Evolutionary conservation across 2,888 invertebrate genomes (phyloP).

Genomic region (Clanis bilineata): DNA sequence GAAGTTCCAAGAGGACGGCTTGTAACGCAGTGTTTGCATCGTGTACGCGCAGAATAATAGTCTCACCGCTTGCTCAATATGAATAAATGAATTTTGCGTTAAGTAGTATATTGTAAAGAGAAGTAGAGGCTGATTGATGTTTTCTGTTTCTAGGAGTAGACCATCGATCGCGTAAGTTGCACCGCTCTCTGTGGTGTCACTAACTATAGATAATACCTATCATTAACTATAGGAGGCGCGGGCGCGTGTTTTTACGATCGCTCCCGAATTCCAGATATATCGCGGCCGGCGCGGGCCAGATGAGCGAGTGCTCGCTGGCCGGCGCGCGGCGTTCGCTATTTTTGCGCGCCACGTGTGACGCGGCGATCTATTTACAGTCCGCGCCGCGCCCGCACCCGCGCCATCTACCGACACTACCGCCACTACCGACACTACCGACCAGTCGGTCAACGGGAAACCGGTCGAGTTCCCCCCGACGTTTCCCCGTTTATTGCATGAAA

Average conservation of each 20-base stretch:
- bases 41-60: slow-evolving; percentile 68
- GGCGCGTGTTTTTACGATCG: slow-evolving; percentile 53
- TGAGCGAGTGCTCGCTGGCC: slow-evolving; percentile 49
- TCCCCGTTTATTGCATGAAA: slow-evolving; percentile 61
- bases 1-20: slow-evolving; percentile 36
- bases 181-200: slow-evolving; percentile 82
- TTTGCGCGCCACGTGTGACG: slow-evolving; percentile 62
- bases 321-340: slow-evolving; percentile 60
- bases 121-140: slow-evolving; percentile 79
- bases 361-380: slow-evolving; percentile 71
- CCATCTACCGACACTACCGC: too few species aligned
- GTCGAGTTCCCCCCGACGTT: slow-evolving; percentile 50
- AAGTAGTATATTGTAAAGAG: slow-evolving; percentile 55
- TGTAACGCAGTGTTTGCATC: slow-evolving; percentile 63
- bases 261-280: slow-evolving; percentile 48
- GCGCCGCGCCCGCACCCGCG: slow-evolving; percentile 68
- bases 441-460: slow-evolving; percentile 68
- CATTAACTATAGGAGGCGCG: slow-evolving; percentile 69
- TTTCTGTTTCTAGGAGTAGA: slow-evolving; percentile 83
- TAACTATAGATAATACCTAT: slow-evolving; percentile 63
- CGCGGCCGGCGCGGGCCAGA: slow-evolving; percentile 46
- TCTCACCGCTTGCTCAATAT: slow-evolving; percentile 65
- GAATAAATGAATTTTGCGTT: slow-evolving; percentile 48
- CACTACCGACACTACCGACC: slow-evolving; percentile 62
- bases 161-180: slow-evolving; percentile 83